Evolutionary conservation across 2,113 vertebrate genomes (phyloP).

Genomic region (Machaerirhynchus nigripectus): DNA sequence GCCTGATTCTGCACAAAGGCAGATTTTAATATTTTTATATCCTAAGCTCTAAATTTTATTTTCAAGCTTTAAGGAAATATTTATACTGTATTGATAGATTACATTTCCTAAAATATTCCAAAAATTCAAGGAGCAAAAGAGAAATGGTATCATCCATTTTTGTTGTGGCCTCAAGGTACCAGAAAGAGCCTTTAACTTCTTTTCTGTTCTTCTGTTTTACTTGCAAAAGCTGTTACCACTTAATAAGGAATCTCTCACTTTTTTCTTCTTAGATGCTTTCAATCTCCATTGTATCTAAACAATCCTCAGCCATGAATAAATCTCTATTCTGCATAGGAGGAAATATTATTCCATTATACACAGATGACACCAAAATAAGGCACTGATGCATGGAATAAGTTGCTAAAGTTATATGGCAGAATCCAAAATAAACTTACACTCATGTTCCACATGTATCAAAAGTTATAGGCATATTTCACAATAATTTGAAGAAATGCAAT

Average conservation of each 20-base stretch:
- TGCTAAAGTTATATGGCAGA: background rate
- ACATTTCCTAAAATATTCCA: background rate
- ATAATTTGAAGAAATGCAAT: background rate
- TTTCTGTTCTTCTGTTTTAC: background rate
- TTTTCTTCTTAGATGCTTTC: background rate
- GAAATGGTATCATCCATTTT: background rate
- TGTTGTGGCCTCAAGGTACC: background rate
- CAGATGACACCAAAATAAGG: background rate
- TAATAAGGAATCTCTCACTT: background rate
- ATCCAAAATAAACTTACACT: background rate
- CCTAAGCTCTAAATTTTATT: background rate
- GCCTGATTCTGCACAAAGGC: background rate
- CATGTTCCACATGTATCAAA: background rate
- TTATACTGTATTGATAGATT: background rate
- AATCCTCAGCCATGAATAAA: background rate
- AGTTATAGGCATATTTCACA: background rate
- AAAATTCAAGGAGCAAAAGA: background rate
- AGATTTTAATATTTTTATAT: background rate
- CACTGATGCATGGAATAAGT: background rate
- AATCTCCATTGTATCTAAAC: background rate
- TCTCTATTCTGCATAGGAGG: background rate
- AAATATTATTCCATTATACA: background rate
- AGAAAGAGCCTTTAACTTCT: background rate
- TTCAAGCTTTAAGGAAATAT: background rate
- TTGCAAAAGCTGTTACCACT: background rate